These are phyloP conservation scores for Numenius phaeopus DNA, from an alignment of 2,797 vertebrate species.

Conservation along the genomic window DNA sequence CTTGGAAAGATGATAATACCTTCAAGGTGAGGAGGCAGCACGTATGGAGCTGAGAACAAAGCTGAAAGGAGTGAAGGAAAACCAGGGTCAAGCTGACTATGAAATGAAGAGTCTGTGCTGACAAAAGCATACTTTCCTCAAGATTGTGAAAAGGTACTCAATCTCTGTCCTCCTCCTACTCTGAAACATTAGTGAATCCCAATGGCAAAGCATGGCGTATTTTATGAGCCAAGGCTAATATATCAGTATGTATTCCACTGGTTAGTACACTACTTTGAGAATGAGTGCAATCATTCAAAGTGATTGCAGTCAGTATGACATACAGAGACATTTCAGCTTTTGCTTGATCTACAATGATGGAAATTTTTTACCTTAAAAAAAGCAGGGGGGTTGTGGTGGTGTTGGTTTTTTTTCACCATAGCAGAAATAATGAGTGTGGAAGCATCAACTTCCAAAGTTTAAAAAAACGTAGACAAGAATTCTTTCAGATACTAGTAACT, in stretches of 20 bases:
- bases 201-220: neutral
- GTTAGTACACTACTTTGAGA: neutral
- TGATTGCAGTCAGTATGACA: neutral
- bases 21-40: neutral
- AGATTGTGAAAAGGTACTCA: neutral
- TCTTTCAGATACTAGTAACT: neutral
- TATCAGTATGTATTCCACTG: neutral
- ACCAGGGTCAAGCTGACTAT: neutral
- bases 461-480: neutral
- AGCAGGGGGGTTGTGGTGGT: neutral
- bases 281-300: neutral
- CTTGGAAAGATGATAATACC: neutral
- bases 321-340: neutral
- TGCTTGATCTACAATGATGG: neutral
- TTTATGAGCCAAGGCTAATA: neutral
- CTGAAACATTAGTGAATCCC: neutral
- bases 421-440: neutral
- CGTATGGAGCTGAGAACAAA: neutral
- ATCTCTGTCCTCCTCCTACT: neutral
- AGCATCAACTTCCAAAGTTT: neutral
- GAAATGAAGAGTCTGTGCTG: neutral
- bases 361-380: neutral
- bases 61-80: neutral
- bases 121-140: neutral
- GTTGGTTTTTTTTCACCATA: neutral